Evolutionary conservation across 2,113 vertebrate genomes (phyloP).

Genomic region (Litocranius walleri): DNA sequence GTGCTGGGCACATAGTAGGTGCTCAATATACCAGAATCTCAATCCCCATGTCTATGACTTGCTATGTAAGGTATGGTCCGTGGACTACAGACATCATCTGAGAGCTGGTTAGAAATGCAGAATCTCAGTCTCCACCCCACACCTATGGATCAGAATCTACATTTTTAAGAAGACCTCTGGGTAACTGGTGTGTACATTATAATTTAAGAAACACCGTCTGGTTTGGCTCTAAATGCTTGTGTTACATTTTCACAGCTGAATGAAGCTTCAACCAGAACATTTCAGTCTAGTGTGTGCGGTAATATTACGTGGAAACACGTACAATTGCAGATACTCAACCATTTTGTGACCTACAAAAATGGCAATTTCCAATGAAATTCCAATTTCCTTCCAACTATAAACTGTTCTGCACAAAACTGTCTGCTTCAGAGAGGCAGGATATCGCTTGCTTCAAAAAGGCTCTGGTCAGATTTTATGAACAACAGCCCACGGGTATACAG

Average conservation of each 20-base stretch:
- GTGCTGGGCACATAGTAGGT: not conserved
- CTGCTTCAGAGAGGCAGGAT: not conserved
- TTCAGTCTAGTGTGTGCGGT: not conserved
- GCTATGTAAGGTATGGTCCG: not conserved
- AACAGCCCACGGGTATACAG: fast-evolving
- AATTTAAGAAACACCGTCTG: not conserved
- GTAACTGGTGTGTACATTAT: fast-evolving
- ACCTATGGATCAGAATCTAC: not conserved
- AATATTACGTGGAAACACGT: not conserved
- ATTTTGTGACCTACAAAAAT: not conserved
- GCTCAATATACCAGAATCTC: not conserved
- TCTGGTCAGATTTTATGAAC: not conserved
- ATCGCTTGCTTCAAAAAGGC: not conserved
- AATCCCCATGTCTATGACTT: not conserved
- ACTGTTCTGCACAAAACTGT: not conserved
- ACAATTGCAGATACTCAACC: not conserved
- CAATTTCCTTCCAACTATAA: not conserved
- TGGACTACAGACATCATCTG: not conserved
- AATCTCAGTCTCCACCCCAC: not conserved
- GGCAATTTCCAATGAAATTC: constrained; percentile 7
- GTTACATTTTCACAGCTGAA: not conserved
- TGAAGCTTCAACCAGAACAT: not conserved
- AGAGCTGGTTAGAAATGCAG: not conserved
- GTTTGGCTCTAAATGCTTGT: not conserved
- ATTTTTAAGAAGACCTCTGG: not conserved